A percentile compares a stretch with the other conserved stretches of the same genome.
Conservation (phyloP, 2,113 vertebrate species). For the Etheostoma cragini region DNA sequence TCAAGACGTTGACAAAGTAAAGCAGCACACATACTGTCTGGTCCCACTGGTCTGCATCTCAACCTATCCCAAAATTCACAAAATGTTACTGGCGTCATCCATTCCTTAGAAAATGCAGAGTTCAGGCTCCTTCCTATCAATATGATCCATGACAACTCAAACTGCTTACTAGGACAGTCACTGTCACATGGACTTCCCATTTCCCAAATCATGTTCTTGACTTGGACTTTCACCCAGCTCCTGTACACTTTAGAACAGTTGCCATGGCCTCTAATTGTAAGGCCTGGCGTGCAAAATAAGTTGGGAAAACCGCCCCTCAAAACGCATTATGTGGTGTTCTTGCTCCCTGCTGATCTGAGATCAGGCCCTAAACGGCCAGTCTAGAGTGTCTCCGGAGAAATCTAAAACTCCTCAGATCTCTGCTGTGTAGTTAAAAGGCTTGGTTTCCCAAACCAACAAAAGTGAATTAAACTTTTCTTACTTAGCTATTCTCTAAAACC, state of each 20-base stretch:
- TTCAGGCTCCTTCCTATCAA: constrained; percentile 12
- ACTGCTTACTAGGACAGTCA: constrained; percentile 27
- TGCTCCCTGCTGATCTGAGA: constrained; percentile 47
- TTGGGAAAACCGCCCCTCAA: constrained; percentile 38
- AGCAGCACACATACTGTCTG: constrained; percentile 55
- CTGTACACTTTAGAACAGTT: constrained; percentile 34
- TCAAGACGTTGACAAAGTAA: constrained; percentile 83
- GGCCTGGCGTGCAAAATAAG: constrained; percentile 50
- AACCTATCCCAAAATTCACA: constrained; percentile 53
- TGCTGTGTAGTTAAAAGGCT: constrained; percentile 66
- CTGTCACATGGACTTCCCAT: constrained; percentile 44
- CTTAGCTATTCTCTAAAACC: constrained; percentile 8
- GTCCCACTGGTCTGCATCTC: constrained; percentile 61
- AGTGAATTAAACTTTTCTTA: constrained; percentile 53
- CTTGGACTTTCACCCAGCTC: constrained; percentile 64
- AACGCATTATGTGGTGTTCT: constrained; percentile 23
- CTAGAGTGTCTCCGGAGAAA: constrained; percentile 53
- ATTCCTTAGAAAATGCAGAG: constrained; percentile 16
- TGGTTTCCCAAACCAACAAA: constrained; percentile 53
- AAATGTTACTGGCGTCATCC: constrained; percentile 23
- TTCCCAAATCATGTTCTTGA: constrained; percentile 65
- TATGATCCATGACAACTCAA: constrained; percentile 35
- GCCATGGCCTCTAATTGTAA: constrained; percentile 43
- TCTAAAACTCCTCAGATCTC: constrained; percentile 50
- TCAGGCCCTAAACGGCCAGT: constrained; percentile 55